Percentiles rank a stretch among this genome's conserved stretches.
Evolutionary conservation across 2,888 invertebrate genomes (phyloP).

Genomic region (Abrostola tripartita): DNA sequence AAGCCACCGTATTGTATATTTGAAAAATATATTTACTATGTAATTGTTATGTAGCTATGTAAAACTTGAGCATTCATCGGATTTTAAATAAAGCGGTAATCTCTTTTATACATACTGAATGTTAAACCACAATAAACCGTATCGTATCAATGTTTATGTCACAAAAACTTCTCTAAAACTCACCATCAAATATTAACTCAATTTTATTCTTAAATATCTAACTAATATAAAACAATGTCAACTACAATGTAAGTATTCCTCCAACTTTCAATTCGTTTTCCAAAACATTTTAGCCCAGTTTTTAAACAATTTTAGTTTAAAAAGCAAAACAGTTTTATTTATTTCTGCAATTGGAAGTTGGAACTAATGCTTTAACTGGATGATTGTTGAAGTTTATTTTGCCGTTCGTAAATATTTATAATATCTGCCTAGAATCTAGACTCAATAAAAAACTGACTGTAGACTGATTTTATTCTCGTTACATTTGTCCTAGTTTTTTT

Average conservation of each 20-base stretch:
- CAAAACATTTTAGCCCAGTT: conserved; percentile 23
- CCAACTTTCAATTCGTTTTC: not conserved
- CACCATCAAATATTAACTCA: no score
- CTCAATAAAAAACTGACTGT: conserved; percentile 40
- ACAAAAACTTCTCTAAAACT: no score
- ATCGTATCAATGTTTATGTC: no score
- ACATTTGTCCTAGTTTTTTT: conserved; percentile 31
- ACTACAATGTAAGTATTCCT: not conserved
- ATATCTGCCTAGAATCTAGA: conserved; percentile 9
- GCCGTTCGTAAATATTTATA: conserved; percentile 26
- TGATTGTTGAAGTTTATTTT: conserved; percentile 23
- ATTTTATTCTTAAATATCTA: no score
- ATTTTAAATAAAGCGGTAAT: no score
- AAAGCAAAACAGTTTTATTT: conserved; percentile 15
- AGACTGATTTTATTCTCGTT: conserved; percentile 37
- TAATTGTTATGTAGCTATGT: no score
- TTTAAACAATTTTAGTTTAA: conserved; percentile 15
- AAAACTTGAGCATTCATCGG: no score
- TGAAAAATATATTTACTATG: no score
- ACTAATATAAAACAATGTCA: not conserved
- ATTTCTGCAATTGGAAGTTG: conserved; percentile 18
- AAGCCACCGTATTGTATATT: no score
- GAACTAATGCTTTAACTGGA: conserved; percentile 15
- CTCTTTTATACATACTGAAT: no score
- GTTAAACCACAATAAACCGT: no score